Evolutionary conservation across 1,140 invertebrate genomes (phyloP).

Genomic region (Drosophila nannoptera): DNA sequence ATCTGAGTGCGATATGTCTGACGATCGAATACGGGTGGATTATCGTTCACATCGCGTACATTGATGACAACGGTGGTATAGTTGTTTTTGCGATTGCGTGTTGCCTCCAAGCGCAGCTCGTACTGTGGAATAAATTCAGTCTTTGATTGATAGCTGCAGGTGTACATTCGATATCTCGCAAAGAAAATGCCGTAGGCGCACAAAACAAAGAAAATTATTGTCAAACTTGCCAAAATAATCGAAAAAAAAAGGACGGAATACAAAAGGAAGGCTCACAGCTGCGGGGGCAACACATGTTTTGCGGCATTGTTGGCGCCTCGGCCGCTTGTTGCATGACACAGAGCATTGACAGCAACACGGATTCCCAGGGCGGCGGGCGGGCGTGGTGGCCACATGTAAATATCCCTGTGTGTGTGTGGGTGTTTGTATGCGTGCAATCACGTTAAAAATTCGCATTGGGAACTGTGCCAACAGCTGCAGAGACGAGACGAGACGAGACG

Average conservation of each 20-base stretch:
- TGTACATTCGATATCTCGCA: constrained; percentile 28
- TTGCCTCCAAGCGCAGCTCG: constrained; percentile 83
- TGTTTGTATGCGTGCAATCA: constrained; percentile 55
- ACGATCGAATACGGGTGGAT: constrained; percentile 83
- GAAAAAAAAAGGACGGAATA: constrained; percentile 9
- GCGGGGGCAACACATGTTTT: constrained; percentile 62
- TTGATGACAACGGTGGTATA: constrained; percentile 84
- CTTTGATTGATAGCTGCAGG: not conserved
- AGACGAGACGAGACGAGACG: constrained; percentile 32
- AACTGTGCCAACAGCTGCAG: constrained; percentile 70
- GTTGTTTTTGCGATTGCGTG: constrained; percentile 84
- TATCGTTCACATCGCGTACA: constrained; percentile 84
- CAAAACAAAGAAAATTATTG: constrained; percentile 11
- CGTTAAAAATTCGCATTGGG: constrained; percentile 62
- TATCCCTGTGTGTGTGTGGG: not conserved
- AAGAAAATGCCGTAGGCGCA: constrained; percentile 17
- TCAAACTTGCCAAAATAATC: constrained; percentile 25
- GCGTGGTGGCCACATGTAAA: not conserved
- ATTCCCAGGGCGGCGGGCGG: constrained; percentile 21
- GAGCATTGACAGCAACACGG: constrained; percentile 62
- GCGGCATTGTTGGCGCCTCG: constrained; percentile 52
- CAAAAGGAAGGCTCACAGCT: not conserved
- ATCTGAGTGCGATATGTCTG: constrained; percentile 85
- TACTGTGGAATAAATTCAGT: constrained; percentile 79
- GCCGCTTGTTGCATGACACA: constrained; percentile 58